Evolutionary conservation across 92 coral and sea anemone species (phyloP).

Genomic region (Heliopora coerulea): DNA sequence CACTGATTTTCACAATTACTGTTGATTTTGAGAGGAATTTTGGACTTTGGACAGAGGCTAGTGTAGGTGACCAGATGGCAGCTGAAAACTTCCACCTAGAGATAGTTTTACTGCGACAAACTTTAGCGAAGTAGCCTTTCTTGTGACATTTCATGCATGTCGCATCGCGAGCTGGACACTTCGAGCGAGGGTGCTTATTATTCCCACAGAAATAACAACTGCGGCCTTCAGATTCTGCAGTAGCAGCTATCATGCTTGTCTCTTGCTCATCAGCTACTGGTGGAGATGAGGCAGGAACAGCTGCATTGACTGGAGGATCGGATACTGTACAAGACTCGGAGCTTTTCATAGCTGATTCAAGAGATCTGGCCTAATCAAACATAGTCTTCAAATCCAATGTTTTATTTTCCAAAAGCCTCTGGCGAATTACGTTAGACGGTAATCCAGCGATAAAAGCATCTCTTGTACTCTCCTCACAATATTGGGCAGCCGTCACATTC

Average conservation of each 20-base stretch:
- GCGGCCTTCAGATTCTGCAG: constrained; percentile 32
- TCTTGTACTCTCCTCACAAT: constrained; percentile 43
- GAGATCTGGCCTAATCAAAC: constrained; percentile 51
- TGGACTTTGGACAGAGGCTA: constrained; percentile 48
- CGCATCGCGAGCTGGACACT: constrained; percentile 46
- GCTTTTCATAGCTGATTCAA: constrained; percentile 39
- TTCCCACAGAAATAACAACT: constrained; percentile 62
- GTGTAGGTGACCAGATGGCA: constrained; percentile 56
- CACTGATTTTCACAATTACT: constrained; percentile 37
- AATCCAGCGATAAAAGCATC: constrained; percentile 52
- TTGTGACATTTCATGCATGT: constrained; percentile 50
- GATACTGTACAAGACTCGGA: constrained; percentile 32
- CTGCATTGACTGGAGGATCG: constrained; percentile 30
- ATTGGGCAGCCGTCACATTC: constrained; percentile 44
- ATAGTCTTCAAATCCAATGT: constrained; percentile 48
- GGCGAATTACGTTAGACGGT: constrained; percentile 42
- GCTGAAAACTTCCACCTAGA: constrained; percentile 46
- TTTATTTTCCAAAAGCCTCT: constrained; percentile 43
- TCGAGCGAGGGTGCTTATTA: constrained; percentile 49
- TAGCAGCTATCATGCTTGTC: constrained; percentile 34
- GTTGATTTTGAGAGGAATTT: constrained; percentile 48
- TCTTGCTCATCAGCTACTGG: constrained; percentile 12
- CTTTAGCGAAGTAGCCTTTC: constrained; percentile 35
- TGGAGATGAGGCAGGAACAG: too few relatives aligned
- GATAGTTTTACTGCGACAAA: background rate